These are phyloP conservation scores for Cochlearius cochlearius DNA, from an alignment of 2,113 vertebrate genomes.

Conservation along the genomic window DNA sequence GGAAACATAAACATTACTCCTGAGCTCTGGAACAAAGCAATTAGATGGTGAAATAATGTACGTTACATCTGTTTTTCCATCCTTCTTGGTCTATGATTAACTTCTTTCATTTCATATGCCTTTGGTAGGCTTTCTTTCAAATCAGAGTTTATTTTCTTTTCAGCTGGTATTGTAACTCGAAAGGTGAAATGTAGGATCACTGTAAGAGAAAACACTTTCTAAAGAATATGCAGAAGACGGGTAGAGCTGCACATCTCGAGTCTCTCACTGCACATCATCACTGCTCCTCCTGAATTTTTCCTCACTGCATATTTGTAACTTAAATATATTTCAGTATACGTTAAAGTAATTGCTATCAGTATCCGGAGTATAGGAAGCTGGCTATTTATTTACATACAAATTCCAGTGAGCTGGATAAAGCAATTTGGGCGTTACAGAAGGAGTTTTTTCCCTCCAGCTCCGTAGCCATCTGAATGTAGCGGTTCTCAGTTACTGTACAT, in stretches of 20 bases:
- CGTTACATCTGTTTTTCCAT: rapidly evolving
- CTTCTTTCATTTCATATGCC: background rate
- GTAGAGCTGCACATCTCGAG: background rate
- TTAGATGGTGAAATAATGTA: background rate
- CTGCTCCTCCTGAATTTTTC: background rate
- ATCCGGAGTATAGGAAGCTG: background rate
- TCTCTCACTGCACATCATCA: background rate
- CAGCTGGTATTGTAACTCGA: background rate
- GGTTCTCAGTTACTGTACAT: background rate
- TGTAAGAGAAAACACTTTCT: background rate
- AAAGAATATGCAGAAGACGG: background rate
- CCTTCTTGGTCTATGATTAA: background rate
- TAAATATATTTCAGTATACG: rapidly evolving
- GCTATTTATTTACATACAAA: background rate
- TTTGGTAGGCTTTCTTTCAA: background rate
- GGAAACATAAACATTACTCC: background rate
- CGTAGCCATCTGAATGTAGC: rapidly evolving
- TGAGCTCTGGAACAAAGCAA: background rate
- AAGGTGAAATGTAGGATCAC: background rate
- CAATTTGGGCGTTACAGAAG: background rate
- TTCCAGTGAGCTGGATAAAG: background rate
- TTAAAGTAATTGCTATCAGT: background rate
- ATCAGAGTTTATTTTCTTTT: background rate
- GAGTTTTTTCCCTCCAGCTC: background rate
- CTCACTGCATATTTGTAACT: rapidly evolving